phyloP scores from a whole-genome alignment of 2,888 invertebrate genomes.

The Zygaena filipendulae region DNA sequence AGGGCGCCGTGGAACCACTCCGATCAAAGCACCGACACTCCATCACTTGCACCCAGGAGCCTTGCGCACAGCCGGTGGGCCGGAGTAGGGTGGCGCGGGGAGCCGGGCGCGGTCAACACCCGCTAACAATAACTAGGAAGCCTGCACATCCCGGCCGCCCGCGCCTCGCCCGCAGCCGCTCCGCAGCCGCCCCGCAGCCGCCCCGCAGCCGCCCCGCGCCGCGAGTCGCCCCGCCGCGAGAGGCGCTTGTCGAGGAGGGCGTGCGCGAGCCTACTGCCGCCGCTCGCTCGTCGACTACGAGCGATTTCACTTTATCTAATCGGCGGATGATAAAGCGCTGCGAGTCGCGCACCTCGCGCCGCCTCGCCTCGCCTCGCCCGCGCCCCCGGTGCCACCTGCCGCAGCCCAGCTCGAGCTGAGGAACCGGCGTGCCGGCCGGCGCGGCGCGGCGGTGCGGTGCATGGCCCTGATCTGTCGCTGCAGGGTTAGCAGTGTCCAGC shows the following conservation, averaged over 20 bases:
- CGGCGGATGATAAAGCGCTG: constrained; percentile 39
- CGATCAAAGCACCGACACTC: too few species aligned
- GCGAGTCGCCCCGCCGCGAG: constrained; percentile 18
- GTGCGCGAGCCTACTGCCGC: constrained; percentile 37
- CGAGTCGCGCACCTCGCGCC: constrained; percentile 19
- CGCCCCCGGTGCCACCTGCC: constrained; percentile 9
- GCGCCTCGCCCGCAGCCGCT: constrained; percentile 8
- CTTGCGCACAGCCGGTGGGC: too few species aligned
- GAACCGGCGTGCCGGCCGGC: too few species aligned
- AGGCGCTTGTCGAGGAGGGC: constrained; percentile 25
- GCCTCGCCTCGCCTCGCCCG: constrained; percentile 13
- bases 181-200: constrained; percentile 9
- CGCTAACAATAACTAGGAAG: constrained; percentile 25
- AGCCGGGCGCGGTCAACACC: constrained; percentile 16
- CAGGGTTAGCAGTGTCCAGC: too few species aligned
- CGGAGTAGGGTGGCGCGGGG: constrained; percentile 8
- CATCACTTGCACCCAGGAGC: too few species aligned
- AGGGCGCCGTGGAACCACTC: too few species aligned
- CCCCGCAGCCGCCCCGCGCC: constrained; percentile 3
- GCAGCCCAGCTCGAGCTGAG: constrained; percentile 3
- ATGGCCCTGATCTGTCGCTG: too few species aligned
- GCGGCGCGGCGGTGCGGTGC: not conserved
- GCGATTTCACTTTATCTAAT: constrained; percentile 52
- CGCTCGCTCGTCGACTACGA: constrained; percentile 23
- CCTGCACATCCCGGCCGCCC: constrained; percentile 14